A percentile compares a stretch with the other conserved stretches of the same genome.
phyloP scores from a whole-genome alignment of 2,113 vertebrate species.

The Centropus unirufus region DNA sequence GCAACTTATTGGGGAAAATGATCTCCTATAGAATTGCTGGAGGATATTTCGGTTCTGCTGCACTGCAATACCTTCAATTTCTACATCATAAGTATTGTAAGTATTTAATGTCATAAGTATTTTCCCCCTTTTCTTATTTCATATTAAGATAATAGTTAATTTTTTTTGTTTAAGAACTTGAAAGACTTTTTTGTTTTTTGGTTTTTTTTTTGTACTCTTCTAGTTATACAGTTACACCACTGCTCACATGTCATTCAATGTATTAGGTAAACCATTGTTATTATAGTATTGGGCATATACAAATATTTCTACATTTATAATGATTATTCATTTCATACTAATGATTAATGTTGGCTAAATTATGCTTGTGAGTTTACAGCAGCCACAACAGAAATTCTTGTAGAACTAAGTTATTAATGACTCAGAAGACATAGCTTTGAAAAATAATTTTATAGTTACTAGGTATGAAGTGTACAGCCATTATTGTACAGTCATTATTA shows the following conservation, averaged over 20 bases:
- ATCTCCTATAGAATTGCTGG: not conserved
- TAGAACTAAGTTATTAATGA: not conserved
- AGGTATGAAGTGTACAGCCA: not conserved
- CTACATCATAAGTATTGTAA: not conserved
- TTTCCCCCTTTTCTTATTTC: not conserved
- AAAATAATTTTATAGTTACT: not conserved
- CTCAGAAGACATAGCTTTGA: not conserved
- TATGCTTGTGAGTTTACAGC: not conserved
- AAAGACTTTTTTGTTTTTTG: not conserved
- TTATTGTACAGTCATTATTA: not conserved
- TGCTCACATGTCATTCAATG: accelerated
- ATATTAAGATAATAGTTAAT: not conserved
- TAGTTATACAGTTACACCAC: not conserved
- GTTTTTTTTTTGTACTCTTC: not conserved
- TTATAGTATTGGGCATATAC: not conserved
- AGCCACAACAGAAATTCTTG: not conserved
- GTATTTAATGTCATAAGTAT: not conserved
- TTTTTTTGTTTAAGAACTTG: not conserved
- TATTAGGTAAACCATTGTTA: not conserved
- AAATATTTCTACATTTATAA: not conserved
- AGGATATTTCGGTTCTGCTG: not conserved
- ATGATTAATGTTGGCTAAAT: not conserved
- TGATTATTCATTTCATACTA: not conserved
- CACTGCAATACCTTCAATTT: not conserved
- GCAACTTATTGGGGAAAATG: not conserved